These are phyloP conservation scores for Carposina sasakii DNA, from an alignment of 1,140 invertebrate species.

Conservation along the genomic window DNA sequence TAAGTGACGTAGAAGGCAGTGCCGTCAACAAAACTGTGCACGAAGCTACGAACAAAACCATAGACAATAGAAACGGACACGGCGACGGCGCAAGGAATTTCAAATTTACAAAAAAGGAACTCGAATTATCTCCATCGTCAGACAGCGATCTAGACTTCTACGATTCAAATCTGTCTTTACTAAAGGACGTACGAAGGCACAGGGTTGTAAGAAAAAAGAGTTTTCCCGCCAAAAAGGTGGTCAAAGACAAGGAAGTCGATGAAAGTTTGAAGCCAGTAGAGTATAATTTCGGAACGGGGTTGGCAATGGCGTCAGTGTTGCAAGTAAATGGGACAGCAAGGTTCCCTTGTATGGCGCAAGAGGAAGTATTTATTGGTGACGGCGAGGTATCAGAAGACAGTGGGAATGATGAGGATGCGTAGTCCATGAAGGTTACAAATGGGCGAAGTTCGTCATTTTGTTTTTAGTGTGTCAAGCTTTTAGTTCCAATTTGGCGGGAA, in stretches of 20 bases:
- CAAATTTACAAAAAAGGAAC: conserved; percentile 47
- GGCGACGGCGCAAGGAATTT: conserved; percentile 20
- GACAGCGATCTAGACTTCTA: conserved; percentile 56
- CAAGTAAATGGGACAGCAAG: conserved; percentile 40
- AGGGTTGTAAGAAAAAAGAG: conserved; percentile 49
- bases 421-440: background rate
- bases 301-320: conserved; percentile 66
- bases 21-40: conserved; percentile 21
- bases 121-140: conserved; percentile 45
- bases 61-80: background rate
- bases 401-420: conserved; percentile 55
- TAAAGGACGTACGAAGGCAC: conserved; percentile 44
- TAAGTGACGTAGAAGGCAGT: conserved; percentile 26
- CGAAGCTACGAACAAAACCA: conserved; percentile 9
- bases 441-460: background rate
- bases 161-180: conserved; percentile 21
- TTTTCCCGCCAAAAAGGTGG: conserved; percentile 31
- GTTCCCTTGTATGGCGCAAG: conserved; percentile 37
- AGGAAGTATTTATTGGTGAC: conserved; percentile 56
- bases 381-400: conserved; percentile 58
- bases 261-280: conserved; percentile 59
- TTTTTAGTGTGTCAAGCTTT: background rate
- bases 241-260: conserved; percentile 35
- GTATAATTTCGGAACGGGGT: conserved; percentile 64
- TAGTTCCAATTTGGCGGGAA: background rate